Evolutionary conservation across 2,797 vertebrate genomes (phyloP).

Genomic region (Lutjanus argentimaculatus): DNA sequence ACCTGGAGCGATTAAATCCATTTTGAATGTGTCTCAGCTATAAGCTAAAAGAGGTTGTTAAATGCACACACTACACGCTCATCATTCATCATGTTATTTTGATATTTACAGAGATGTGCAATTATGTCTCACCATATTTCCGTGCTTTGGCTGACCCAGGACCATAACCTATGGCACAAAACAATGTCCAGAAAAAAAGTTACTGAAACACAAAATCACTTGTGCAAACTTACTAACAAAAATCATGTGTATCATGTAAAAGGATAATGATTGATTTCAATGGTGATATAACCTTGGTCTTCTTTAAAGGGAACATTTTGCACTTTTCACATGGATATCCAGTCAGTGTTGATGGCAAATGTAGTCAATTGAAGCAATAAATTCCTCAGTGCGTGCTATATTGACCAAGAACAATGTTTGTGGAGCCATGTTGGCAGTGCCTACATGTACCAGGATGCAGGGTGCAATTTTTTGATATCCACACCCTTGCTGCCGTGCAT

Average conservation of each 20-base stretch:
- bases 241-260: neutral
- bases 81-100: slow-evolving; percentile 6
- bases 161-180: slow-evolving; percentile 70
- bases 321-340: too few species aligned
- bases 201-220: neutral
- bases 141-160: slow-evolving; percentile 80
- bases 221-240: neutral
- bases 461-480: too few species aligned
- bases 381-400: too few species aligned
- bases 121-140: slow-evolving; percentile 78
- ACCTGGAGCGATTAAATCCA: slow-evolving; percentile 57
- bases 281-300: too few species aligned
- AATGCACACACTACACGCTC: neutral
- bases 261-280: neutral
- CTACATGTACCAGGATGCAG: too few species aligned
- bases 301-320: too few species aligned
- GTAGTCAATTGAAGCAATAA: too few species aligned
- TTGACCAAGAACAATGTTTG: too few species aligned
- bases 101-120: neutral
- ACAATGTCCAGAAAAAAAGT: neutral
- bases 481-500: too few species aligned
- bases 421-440: too few species aligned
- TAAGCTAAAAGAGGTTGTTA: neutral
- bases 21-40: neutral
- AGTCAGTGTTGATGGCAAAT: too few species aligned